These are phyloP conservation scores for Cryptotis parvus DNA, from an alignment of 2,113 vertebrate genomes.

Conservation along the genomic window DNA sequence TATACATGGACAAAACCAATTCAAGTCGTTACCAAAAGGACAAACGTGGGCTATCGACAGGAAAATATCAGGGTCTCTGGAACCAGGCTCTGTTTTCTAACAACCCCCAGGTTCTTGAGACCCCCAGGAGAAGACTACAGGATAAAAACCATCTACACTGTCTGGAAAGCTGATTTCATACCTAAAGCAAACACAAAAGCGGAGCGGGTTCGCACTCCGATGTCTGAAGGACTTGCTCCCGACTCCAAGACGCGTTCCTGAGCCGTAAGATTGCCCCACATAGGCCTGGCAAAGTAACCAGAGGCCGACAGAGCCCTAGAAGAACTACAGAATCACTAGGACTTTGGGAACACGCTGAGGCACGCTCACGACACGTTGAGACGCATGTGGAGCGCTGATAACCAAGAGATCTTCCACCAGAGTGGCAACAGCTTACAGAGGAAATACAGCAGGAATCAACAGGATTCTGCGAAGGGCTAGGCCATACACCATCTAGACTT, in stretches of 20 bases:
- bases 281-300: neutral
- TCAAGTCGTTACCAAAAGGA: neutral
- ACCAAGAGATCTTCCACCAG: neutral
- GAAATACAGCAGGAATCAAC: neutral
- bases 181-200: neutral
- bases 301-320: neutral
- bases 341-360: neutral
- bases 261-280: neutral
- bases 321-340: neutral
- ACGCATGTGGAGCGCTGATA: neutral
- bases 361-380: neutral
- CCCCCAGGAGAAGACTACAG: neutral
- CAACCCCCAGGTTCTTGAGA: neutral
- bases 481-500: slow-evolving; percentile 4
- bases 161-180: neutral
- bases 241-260: too few species aligned
- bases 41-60: neutral
- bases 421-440: too few species aligned
- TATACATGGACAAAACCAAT: neutral
- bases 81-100: neutral
- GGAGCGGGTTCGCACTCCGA: neutral
- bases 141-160: neutral
- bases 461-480: neutral
- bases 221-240: neutral
- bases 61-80: neutral